These are phyloP conservation scores for Arrhopalites spinosus DNA, from an alignment of 2,888 invertebrate species.

Conservation along the genomic window DNA sequence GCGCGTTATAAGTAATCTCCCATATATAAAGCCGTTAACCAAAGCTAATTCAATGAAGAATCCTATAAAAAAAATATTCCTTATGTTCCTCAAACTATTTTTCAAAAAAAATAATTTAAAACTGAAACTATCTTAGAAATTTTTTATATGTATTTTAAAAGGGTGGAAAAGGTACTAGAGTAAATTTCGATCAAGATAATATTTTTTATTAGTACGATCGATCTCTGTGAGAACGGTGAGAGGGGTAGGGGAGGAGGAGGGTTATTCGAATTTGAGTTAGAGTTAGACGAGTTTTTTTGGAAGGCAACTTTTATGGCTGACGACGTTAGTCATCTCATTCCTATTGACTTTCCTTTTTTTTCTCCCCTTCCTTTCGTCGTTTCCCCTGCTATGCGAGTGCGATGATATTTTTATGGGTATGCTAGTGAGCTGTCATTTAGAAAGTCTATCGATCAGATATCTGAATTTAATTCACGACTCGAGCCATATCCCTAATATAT, in stretches of 20 bases:
- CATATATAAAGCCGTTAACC: too few species aligned
- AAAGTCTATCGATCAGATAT: constrained; percentile 1
- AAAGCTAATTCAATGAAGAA: too few species aligned
- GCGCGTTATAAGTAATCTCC: too few species aligned
- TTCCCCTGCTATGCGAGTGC: background rate
- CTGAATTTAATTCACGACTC: too few species aligned
- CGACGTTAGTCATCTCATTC: constrained; percentile 5
- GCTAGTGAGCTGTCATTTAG: constrained; percentile 5
- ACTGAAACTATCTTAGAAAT: too few species aligned
- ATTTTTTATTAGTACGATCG: background rate
- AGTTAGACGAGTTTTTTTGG: background rate
- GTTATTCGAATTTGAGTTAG: background rate
- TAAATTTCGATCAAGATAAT: constrained; percentile 10
- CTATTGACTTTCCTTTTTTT: background rate
- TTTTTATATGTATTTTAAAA: too few species aligned
- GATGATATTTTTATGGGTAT: constrained; percentile 13
- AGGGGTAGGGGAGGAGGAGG: background rate
- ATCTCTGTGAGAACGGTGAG: background rate
- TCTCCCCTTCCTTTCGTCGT: background rate
- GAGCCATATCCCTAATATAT: too few species aligned
- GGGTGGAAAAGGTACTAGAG: background rate
- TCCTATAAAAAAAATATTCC: too few species aligned
- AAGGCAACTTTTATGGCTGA: too few species aligned
- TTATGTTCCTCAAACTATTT: too few species aligned
- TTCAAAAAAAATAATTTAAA: too few species aligned